Base-by-base conservation (phyloP, 2,113 vertebrate species). In the Poicephalus gulielmi region DNA sequence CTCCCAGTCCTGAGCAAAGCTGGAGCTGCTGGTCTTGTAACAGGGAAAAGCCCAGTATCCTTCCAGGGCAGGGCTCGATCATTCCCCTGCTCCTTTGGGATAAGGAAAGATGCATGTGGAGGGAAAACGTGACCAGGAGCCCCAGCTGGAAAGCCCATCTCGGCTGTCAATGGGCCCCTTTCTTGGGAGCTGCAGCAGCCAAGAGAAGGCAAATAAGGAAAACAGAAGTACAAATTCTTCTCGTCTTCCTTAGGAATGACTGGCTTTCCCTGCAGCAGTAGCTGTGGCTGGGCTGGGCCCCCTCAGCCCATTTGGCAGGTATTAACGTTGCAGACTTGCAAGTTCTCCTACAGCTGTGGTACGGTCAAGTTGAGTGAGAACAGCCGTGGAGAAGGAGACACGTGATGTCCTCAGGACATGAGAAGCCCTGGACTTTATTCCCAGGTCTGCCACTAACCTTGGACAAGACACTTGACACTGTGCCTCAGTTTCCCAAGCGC, bases 401-500 rank as follows among this genome's bases (percentile, higher is more conserved):
- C 4, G 2, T 17, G 53, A 64, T 37, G 53, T 47, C 75, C 67
- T 83, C 44, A 28, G 95, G 80, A 37, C n/a, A 39, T 0, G 3
- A 86, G 68, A 62, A 90, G 60, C 47, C 73, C 55, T 64, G 60
- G n/a, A 77, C 35, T 91, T 90, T 37, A 62, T 91, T 93, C 76
- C 73, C 90, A 92, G 55, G 20, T 68, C 39, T 44, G 53, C 76
- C 55, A 63, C 52, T 91, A 79, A 88, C 80, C 86, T 93, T 73
- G 78, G 82, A 77, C 28, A 53, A 70, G 55, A 43, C 66, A 69
- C 37, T 23, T 84, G 70, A 84, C 73, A 16, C 44, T 19, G 83
- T 94, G 96, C 96, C 96, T 97, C 94, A 94, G 96, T 96, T 96
- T 97, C 96, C 91, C 94, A 94, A 87, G 92, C 6, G 23, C 76